Percentiles rank a stretch among this genome's conserved stretches.
Evolutionary conservation across 2,113 vertebrate species (phyloP).

Genomic region (Carassius carassius): DNA sequence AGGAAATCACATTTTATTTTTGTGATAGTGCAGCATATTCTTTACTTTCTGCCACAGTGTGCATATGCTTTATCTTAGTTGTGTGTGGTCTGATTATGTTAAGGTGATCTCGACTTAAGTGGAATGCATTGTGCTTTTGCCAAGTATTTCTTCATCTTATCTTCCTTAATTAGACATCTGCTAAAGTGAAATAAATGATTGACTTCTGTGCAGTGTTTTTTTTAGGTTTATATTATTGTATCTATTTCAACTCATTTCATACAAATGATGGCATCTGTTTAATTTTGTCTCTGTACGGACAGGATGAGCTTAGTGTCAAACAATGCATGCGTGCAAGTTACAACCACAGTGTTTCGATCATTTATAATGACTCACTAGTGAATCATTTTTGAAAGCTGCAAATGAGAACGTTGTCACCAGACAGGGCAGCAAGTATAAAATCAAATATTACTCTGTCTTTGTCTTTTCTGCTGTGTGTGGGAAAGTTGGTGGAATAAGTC

Average conservation of each 20-base stretch:
- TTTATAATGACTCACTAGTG: background rate
- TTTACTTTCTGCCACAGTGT: background rate
- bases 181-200: background rate
- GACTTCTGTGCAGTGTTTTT: background rate
- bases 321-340: background rate
- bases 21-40: background rate
- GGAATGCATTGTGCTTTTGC: background rate
- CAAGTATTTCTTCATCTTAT: background rate
- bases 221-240: background rate
- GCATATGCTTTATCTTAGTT: background rate
- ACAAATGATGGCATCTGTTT: background rate
- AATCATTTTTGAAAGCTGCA: background rate
- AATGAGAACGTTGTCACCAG: background rate
- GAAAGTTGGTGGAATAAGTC: no score
- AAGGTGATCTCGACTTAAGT: background rate
- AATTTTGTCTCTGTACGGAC: background rate
- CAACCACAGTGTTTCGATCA: background rate
- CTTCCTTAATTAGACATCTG: background rate
- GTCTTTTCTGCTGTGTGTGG: background rate
- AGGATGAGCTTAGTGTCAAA: background rate
- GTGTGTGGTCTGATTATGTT: constrained; percentile 5
- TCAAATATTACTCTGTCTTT: background rate
- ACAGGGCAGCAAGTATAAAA: background rate
- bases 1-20: no score
- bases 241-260: background rate